These are phyloP conservation scores for Cardiocondyla obscurior DNA, from an alignment of 1,140 invertebrate species.

Conservation along the genomic window DNA sequence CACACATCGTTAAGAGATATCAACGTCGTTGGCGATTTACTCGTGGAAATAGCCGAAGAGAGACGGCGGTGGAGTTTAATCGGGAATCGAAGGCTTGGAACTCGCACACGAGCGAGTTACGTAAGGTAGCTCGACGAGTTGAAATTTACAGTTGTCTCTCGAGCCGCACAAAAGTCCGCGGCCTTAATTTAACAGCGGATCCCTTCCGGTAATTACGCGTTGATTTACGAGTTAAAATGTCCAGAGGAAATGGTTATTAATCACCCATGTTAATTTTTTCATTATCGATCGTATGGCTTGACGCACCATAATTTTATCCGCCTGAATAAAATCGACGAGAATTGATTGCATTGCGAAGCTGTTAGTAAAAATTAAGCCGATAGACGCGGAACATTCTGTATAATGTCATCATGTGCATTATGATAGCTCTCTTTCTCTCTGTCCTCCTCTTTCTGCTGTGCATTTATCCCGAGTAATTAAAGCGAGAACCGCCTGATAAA, in stretches of 20 bases:
- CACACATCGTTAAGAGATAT: conserved; percentile 33
- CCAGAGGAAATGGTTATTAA: not conserved
- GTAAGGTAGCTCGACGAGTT: not conserved
- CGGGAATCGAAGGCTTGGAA: not conserved
- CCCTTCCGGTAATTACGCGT: not conserved
- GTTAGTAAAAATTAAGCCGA: not conserved
- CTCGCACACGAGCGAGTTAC: not conserved
- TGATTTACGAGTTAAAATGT: not conserved
- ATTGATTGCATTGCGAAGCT: not conserved
- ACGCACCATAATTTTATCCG: not conserved
- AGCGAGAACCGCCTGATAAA: not conserved
- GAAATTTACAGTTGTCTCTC: not conserved
- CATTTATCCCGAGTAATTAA: conserved; percentile 27
- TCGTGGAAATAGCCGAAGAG: not conserved
- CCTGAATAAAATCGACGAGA: not conserved
- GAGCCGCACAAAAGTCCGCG: not conserved
- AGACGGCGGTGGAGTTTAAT: conserved; percentile 1
- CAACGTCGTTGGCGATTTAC: conserved; percentile 46
- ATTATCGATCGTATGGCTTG: not conserved
- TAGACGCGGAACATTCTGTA: not conserved
- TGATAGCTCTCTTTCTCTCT: not conserved
- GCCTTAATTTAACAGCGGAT: not conserved
- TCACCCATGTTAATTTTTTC: not conserved
- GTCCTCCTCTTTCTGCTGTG: not conserved
- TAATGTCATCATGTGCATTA: not conserved